phyloP scores from a whole-genome alignment of 2,113 vertebrate genomes.

The Halichoerus grypus region DNA sequence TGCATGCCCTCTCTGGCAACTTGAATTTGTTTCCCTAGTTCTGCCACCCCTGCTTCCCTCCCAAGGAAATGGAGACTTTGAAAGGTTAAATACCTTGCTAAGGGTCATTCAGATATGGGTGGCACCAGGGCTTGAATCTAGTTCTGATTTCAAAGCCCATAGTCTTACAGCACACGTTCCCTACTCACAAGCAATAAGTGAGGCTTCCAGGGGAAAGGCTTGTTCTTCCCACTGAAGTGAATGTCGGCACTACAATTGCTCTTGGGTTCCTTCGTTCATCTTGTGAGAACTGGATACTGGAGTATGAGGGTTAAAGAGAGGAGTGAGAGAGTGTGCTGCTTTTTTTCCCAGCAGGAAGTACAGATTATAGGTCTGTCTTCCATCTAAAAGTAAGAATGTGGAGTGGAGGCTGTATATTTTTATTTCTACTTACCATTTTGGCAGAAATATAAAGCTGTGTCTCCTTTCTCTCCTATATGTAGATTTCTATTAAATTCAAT shows the following conservation, averaged over 20 bases:
- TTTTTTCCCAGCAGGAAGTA: slow-evolving; percentile 65
- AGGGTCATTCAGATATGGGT: not conserved
- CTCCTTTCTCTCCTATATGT: slow-evolving; percentile 70
- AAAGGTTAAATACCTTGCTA: slow-evolving; percentile 28
- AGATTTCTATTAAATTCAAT: slow-evolving; percentile 80
- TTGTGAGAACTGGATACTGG: slow-evolving; percentile 57
- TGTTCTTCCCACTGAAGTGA: slow-evolving; percentile 31
- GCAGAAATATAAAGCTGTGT: slow-evolving; percentile 63
- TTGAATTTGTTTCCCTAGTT: not conserved
- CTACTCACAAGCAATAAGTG: not conserved
- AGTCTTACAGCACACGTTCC: not conserved
- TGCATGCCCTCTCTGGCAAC: not conserved
- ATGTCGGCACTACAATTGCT: not conserved
- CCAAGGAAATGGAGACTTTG: not conserved
- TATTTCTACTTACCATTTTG: slow-evolving; percentile 73
- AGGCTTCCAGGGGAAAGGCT: slow-evolving; percentile 17
- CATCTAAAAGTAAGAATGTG: slow-evolving; percentile 67
- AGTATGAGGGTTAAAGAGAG: slow-evolving; percentile 47
- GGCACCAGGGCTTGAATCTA: not conserved
- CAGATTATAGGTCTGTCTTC: slow-evolving; percentile 56
- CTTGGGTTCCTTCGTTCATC: slow-evolving; percentile 53
- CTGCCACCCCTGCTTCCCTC: not conserved
- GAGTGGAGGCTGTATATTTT: slow-evolving; percentile 62
- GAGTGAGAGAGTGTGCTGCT: slow-evolving; percentile 58
- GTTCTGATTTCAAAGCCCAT: slow-evolving; percentile 17